Evolutionary conservation across 2,113 vertebrate species (phyloP).

Genomic region (Odocoileus virginianus): DNA sequence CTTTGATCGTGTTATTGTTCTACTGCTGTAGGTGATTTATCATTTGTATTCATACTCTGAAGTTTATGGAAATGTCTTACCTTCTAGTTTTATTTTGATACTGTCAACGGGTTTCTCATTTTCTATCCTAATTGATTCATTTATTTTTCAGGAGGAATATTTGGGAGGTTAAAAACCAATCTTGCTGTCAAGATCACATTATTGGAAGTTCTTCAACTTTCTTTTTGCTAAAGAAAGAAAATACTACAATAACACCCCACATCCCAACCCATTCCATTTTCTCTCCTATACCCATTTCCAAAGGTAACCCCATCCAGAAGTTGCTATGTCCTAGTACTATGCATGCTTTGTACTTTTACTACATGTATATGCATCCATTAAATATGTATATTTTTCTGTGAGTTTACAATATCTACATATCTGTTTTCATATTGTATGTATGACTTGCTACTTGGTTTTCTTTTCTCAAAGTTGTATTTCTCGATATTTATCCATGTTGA

Average conservation of each 20-base stretch:
- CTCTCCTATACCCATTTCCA: neutral
- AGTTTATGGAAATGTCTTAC: neutral
- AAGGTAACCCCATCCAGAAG: neutral
- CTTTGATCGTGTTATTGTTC: neutral
- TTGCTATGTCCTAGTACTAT: neutral
- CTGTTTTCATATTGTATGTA: neutral
- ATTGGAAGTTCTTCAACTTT: neutral
- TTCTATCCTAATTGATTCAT: neutral
- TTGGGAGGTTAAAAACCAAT: neutral
- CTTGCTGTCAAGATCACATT: neutral
- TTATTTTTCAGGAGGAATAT: constrained; percentile 46
- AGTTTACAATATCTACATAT: neutral
- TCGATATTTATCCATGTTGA: neutral
- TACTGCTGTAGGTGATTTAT: neutral
- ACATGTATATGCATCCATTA: neutral
- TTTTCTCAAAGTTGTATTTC: neutral
- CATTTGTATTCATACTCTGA: neutral
- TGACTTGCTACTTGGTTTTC: neutral
- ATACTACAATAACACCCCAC: neutral
- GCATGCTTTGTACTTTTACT: neutral
- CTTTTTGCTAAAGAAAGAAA: neutral
- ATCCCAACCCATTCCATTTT: neutral
- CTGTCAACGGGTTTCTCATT: neutral
- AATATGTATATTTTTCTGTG: neutral
- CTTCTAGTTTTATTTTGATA: neutral